Base-by-base conservation (phyloP, 1,140 invertebrate species). In the Andrena cerasifolii region DNA sequence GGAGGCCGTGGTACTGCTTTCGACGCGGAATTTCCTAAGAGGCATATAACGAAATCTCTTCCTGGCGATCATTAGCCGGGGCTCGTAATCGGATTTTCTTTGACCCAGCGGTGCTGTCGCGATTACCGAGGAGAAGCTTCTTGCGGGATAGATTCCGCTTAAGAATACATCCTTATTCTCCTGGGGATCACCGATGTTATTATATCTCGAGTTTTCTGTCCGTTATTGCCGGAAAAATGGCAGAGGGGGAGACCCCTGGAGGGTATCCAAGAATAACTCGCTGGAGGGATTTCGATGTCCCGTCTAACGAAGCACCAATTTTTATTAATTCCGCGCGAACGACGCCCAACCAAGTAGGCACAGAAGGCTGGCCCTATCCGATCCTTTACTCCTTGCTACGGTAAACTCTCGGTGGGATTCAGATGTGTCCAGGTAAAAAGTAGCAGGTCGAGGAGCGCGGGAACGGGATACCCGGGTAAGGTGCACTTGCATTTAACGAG, bases 81-180 rank as follows among this genome's bases (percentile, higher is more conserved):
- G 45, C 59, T 51, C 58, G 40, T 83, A 83, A 83, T 83, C 82
- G 80, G 82, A 83, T 83, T 83, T 73, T 47, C 70, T 49, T 63
- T 82, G 80, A 79, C 70, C 68, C 26, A 2, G 45, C 47, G 47
- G 33, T 53, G 33, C 66, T 67, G 73, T 51, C 77, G 75, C 80
- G 82, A 83, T 83, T 82, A 82, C 82, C 63, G 24, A 73, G 54
- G 67, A 28, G 78, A 82, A 83, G 80, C 82, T 75, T 63, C 79
- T 83, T 78, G 63, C 61, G 47, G 72, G 33, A 45, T 68, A 68
- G 73, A 47, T 70, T 31, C 28, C 51, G 65, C 62, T 36, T 67
- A 70, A 56, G 70, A 70, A 74, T 79, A 83, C 68, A 74, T 77
- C 68, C 82, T 54, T 68, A 68, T 83, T 83, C 80, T 59, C 82